A percentile compares a stretch with the other conserved stretches of the same genome.
phyloP scores from a whole-genome alignment of 2,797 vertebrate species.

The Acestrorhynchus altus region DNA sequence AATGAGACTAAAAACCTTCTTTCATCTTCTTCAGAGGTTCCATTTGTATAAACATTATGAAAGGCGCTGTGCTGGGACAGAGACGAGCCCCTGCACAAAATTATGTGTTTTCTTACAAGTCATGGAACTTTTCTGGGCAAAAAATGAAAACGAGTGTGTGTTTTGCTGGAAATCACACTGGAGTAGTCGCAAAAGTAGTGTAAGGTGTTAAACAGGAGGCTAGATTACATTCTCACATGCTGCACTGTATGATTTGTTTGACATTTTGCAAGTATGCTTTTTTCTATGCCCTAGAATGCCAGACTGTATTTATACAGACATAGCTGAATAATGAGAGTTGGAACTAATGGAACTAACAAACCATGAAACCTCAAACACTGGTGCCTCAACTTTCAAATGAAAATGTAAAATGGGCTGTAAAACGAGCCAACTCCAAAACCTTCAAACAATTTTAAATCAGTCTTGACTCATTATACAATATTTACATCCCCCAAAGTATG shows the following conservation, averaged over 20 bases:
- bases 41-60: constrained; percentile 54
- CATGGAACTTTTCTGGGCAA: constrained; percentile 4
- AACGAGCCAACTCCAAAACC: too few species aligned
- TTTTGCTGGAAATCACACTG: not conserved
- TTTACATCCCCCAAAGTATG: too few species aligned
- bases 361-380: too few species aligned
- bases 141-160: not conserved
- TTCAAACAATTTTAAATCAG: too few species aligned
- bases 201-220: not conserved
- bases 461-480: too few species aligned
- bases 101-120: constrained; percentile 28
- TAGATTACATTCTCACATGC: not conserved
- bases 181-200: not conserved
- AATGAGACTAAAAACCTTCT: constrained; percentile 49
- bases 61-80: constrained; percentile 32
- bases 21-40: constrained; percentile 50
- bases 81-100: constrained; percentile 16
- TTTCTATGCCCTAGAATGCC: too few species aligned
- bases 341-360: too few species aligned
- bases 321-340: too few species aligned
- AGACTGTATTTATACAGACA: too few species aligned
- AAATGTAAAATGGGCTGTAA: too few species aligned
- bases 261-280: not conserved
- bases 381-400: too few species aligned
- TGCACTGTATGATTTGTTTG: not conserved